Base-by-base conservation (phyloP, 2,113 vertebrate species). In the Cyanoliseus patagonus region DNA sequence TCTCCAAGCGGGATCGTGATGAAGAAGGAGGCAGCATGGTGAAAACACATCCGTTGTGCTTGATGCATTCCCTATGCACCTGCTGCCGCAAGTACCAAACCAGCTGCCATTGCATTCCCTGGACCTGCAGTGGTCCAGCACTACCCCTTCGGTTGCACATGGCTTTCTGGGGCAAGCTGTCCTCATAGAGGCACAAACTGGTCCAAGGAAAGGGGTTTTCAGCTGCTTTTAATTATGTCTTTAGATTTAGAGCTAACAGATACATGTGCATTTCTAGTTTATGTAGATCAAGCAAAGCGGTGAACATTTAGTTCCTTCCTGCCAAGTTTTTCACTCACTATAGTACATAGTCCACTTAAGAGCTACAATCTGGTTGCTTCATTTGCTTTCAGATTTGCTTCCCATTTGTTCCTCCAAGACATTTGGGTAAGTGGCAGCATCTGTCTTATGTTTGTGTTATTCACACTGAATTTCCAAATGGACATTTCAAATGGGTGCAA, bases 401-500 rank as follows among this genome's bases (percentile, higher is more conserved):
- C 92, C 94, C 96, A 91, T 96, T 97, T 95, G 95, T 96, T 96
- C 94, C 88, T 96, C 92, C 81, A 94, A 97, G 95, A 97, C 96
- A 92, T 94, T 96, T 89, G 96, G 86, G 92, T 88, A 96, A 97
- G 96, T 95, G 90, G 96, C 95, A 95, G 96, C 95, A 96, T 96
- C 96, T 97, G 96, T 51, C 96, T 95, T 83, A 86, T 89, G 92
- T 96, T 97, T 97, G 94, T 95, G 92, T 94, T 96, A 95, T 97
- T 96, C 95, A 95, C 95, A 49, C 96, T 96, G 96, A 94, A 96
- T 97, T 97, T 97, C 95, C 92, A 96, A 96, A 96, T 63, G 96
- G 96, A 96, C 96, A 8, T 94, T 94, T 95, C 95, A 30, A 96
- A 94, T 92, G 90, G 95, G 86, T 66, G 95, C 96, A 97, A 94